Percentiles rank a stretch among this genome's conserved stretches.
phyloP scores from a whole-genome alignment of 2,797 vertebrate genomes.

The Rhadinocentrus ornatus region DNA sequence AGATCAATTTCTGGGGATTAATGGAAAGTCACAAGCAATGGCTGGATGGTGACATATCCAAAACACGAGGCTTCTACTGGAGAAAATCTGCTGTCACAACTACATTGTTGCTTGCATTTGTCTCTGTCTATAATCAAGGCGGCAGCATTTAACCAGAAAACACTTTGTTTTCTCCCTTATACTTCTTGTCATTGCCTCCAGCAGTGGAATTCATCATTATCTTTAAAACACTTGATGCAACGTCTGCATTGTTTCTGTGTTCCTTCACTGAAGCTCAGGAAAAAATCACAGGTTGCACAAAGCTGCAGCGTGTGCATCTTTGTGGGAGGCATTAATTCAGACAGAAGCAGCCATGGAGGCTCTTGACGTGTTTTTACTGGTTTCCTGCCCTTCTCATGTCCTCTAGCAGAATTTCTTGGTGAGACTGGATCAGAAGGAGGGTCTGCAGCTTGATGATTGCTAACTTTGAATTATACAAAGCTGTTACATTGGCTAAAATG shows the following conservation, averaged over 20 bases:
- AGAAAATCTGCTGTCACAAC: constrained; percentile 59
- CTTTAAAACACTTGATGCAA: too few species aligned
- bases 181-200: too few species aligned
- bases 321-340: constrained; percentile 40
- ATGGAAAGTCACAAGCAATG: constrained; percentile 46
- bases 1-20: constrained; percentile 54
- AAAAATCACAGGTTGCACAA: constrained; percentile 15
- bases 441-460: constrained; percentile 30
- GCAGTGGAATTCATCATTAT: too few species aligned
- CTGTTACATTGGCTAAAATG: not conserved
- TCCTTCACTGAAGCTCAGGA: too few species aligned
- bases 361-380: constrained; percentile 21
- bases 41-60: constrained; percentile 50
- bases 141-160: not conserved
- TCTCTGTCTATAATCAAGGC: constrained; percentile 71
- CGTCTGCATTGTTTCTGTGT: too few species aligned
- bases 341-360: constrained; percentile 41
- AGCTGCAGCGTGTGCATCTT: constrained; percentile 7
- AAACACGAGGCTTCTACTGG: constrained; percentile 23
- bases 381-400: constrained; percentile 36
- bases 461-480: constrained; percentile 45
- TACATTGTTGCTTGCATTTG: constrained; percentile 41
- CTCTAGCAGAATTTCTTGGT: constrained; percentile 29
- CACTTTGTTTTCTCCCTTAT: too few species aligned
- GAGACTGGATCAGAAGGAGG: constrained; percentile 62